These are phyloP conservation scores for Thunnus thynnus DNA, from an alignment of 2,113 vertebrate species.

Conservation along the genomic window DNA sequence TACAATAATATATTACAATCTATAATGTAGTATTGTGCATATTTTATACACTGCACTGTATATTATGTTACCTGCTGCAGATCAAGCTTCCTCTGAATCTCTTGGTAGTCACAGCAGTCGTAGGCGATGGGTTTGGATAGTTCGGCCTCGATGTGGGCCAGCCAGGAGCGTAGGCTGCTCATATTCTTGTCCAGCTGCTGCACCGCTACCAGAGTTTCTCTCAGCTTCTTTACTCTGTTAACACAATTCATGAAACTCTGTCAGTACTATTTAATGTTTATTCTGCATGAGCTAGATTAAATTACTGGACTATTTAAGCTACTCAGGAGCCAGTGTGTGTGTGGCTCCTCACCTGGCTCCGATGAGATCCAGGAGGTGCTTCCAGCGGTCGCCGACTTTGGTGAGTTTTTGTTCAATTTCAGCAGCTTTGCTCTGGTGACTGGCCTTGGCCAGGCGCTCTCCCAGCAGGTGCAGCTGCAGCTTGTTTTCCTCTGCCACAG, in stretches of 20 bases:
- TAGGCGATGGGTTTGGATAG: constrained; percentile 94
- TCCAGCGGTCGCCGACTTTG: constrained; percentile 95
- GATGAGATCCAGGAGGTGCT: constrained; percentile 95
- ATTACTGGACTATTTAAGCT: neutral
- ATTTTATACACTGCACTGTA: neutral
- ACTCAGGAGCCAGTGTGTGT: neutral
- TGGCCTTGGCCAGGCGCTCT: constrained; percentile 91
- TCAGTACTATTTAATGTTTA: neutral
- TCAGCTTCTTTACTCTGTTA: constrained; percentile 94
- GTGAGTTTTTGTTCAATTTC: constrained; percentile 95
- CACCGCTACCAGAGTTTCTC: constrained; percentile 94
- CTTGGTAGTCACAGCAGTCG: constrained; percentile 91
- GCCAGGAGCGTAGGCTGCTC: constrained; percentile 93
- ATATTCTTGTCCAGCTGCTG: constrained; percentile 99
- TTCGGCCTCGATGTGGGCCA: constrained; percentile 94
- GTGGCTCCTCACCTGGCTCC: constrained; percentile 89
- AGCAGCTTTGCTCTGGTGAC: constrained; percentile 92
- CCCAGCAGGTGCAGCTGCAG: constrained; percentile 93
- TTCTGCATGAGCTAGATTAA: neutral
- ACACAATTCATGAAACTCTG: neutral
- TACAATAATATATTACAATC: neutral
- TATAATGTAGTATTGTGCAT: neutral
- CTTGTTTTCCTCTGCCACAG: constrained; percentile 90
- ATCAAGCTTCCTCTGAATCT: constrained; percentile 95
- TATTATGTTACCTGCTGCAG: constrained; percentile 92